These are phyloP conservation scores for Leptinotarsa defecta DNA, from an alignment of 1,140 invertebrate genomes.

Conservation along the genomic window DNA sequence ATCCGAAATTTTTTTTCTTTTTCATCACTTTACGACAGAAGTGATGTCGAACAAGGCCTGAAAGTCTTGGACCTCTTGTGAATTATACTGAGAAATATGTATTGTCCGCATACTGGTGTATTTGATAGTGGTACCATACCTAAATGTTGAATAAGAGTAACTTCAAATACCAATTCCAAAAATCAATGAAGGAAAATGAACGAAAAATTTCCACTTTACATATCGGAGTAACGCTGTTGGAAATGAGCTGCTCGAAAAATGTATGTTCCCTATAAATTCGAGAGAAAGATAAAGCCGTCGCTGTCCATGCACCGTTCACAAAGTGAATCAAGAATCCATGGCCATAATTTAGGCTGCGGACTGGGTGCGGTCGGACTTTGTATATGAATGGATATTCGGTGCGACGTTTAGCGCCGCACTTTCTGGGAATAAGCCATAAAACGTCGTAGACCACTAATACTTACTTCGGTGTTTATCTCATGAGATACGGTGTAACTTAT, in stretches of 20 bases:
- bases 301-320: conserved; percentile 17
- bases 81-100: too few species aligned
- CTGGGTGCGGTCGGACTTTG: conserved; percentile 34
- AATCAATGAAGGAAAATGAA: too few species aligned
- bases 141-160: too few species aligned
- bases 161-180: too few species aligned
- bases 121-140: too few species aligned
- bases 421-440: conserved; percentile 43
- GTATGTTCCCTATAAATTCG: conserved; percentile 1
- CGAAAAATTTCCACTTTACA: too few species aligned
- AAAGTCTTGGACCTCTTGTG: too few species aligned
- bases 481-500: conserved; percentile 20
- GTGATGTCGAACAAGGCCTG: too few species aligned
- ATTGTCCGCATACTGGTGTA: too few species aligned
- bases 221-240: background rate
- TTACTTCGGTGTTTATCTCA: conserved; percentile 28
- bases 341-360: conserved; percentile 31
- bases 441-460: conserved; percentile 35
- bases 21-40: too few species aligned
- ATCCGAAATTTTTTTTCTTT: too few species aligned
- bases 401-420: conserved; percentile 46
- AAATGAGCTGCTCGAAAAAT: conserved; percentile 4
- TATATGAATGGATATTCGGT: conserved; percentile 47
- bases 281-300: background rate
- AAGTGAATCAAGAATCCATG: conserved; percentile 37